A percentile compares a stretch with the other conserved stretches of the same genome.
Conservation (phyloP, 2,888 invertebrate species). For the Tipula vernalis region DNA sequence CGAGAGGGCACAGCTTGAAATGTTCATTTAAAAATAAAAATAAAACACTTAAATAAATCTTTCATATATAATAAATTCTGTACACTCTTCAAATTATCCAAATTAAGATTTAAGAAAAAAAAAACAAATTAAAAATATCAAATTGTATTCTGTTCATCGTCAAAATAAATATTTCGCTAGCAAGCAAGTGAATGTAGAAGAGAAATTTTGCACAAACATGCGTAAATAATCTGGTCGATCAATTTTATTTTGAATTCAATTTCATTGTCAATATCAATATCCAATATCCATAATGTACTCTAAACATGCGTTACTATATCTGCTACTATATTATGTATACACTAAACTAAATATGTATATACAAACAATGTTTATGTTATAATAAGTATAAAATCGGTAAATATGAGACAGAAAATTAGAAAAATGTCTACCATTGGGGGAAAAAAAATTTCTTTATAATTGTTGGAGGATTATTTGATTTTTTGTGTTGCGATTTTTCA, state of each 20-base stretch:
- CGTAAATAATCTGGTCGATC: background rate
- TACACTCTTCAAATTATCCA: background rate
- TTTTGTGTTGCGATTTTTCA: background rate
- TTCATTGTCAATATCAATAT: background rate
- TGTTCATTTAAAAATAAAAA: background rate
- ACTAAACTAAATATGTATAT: background rate
- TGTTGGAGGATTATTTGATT: background rate
- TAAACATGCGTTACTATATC: background rate
- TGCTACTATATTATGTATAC: background rate
- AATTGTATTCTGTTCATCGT: background rate
- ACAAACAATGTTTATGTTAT: background rate
- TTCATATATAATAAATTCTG: background rate
- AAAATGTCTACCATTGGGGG: background rate
- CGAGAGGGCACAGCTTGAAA: background rate
- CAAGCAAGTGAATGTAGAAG: too few relatives aligned
- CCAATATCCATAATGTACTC: background rate
- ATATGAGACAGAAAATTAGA: background rate
- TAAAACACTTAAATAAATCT: background rate
- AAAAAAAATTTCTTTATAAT: background rate
- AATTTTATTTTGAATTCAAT: background rate
- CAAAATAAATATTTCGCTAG: background rate
- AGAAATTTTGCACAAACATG: background rate
- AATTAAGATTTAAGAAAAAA: background rate
- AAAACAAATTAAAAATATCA: background rate
- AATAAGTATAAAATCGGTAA: too few relatives aligned